Base-by-base conservation (phyloP, 2,113 vertebrate genomes). In the Ictalurus punctatus region DNA sequence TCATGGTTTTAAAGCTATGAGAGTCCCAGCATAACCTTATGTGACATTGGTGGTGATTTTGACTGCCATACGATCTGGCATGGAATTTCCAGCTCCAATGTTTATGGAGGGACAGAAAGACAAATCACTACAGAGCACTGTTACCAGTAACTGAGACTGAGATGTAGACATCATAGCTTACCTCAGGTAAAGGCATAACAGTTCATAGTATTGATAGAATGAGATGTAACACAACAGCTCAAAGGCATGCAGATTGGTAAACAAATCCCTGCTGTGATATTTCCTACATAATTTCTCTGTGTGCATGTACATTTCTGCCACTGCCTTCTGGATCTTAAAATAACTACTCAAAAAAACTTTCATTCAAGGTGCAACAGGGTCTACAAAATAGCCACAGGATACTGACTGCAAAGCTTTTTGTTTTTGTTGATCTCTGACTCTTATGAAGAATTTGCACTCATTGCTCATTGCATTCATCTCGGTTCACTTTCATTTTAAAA, bases 311-410 rank as follows among this genome's bases (percentile, higher is more conserved):
- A 37, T 37, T 73, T 73, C 69, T 73, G 5, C 14, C 69, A 73
- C 16, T 37, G 14, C 30, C 69, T 37, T 37, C 34, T 73, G 69
- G 69, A 34, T 37, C 65, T 58, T 87, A 58, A 89, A 85, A 90
- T 84, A 87, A 10, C 30, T 85, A 63, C 73, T 71, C 40, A 67
- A 87, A 85, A 48, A 71, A 48, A 40, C 74, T 87, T 85, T 84
- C 6, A 54, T 65, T 89, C 44, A 89, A 89, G 83, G 67, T 87
- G 74, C 80, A 87, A 37, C 30, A 74, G 4, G 85, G 30, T 78
- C 37, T 84, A 65, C 56, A 87, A 48, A 25, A 58, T 84, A 25
- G 83, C 71, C 21, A 6, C 34, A 69, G 48, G 89, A 56, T 52
- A 14, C 69, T 67, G 16, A 74, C 78, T 59, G 2, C 30, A 74